Evolutionary conservation across 92 coral and sea anemone species (phyloP), one percentile per base, ranked within the genome.

Genomic region (Parazoanthus atlanticus): DNA sequence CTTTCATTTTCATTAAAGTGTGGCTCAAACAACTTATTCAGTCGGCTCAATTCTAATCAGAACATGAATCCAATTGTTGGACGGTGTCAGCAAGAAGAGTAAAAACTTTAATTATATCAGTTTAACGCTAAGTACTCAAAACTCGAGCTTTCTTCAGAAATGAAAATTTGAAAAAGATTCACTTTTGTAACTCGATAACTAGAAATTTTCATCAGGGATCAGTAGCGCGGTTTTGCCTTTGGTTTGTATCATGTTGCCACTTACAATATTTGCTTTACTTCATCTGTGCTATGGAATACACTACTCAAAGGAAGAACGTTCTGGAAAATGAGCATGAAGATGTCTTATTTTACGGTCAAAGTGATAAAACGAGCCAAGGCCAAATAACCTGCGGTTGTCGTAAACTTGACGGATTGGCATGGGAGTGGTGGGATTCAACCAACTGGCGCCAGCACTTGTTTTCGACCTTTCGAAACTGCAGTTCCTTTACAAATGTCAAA

Each of bases 331-430:
- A 15, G 26, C 10, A 61, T 28, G 58, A 52, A 52, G 21, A 2
- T 15, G 17, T 13, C 58, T 13, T 16, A 52, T 19, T 52, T 52
- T 52, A 52, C 58, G 58, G 58, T 52, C 58, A 52, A 52, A 52
- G 21, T 52, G 58, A 52, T 52, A 12, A 52, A 52, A 52, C 69
- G 26, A 61, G 28, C 69, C 69, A 61, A 61, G 28, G 2, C n/a
- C 17, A 61, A 61, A 61, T 61, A 61, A 19, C n/a, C 69, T 61
- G 69, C 28, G 69, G 69, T 21, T 61, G 15, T 23, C 69, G 9
- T 61, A 61, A 3, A 61, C 28, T 61, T 19, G 28, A 61, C n/a
- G 64, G 77, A 28, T 80, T 56, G 84, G 84, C 84, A 8, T 79
- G 41, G 61, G 65, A 25, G 73, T 25, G 49, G 49, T 8, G 21